Conservation (phyloP, 2,113 vertebrate genomes). For the Proterorhinus semilunaris region DNA sequence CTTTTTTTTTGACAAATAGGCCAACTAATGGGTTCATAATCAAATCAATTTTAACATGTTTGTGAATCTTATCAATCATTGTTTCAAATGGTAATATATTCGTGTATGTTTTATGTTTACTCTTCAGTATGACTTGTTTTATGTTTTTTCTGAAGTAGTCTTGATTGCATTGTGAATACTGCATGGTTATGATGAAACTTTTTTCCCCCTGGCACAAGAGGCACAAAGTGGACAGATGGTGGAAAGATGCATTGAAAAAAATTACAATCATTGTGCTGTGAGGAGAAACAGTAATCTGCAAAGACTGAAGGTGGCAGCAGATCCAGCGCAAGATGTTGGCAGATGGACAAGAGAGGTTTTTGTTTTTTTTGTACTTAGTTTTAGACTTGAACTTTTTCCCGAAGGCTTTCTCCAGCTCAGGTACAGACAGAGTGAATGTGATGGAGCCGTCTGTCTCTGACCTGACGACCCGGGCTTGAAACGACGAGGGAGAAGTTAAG, state of each 20-base stretch:
- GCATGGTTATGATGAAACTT: background rate
- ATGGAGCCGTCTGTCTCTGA: slow-evolving; percentile 78
- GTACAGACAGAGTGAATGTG: slow-evolving; percentile 78
- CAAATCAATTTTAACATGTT: too few relatives aligned
- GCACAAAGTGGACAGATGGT: background rate
- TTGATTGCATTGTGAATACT: too few relatives aligned
- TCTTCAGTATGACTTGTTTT: too few relatives aligned
- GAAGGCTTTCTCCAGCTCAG: slow-evolving; percentile 79
- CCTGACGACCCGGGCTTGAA: slow-evolving; percentile 75
- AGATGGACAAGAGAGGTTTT: slow-evolving; percentile 37
- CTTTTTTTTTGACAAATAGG: too few relatives aligned
- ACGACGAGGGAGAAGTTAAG: slow-evolving; percentile 44
- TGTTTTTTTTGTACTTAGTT: slow-evolving; percentile 76
- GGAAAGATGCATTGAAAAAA: slow-evolving; percentile 7
- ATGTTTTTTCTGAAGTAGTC: too few relatives aligned
- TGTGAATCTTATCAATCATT: too few relatives aligned
- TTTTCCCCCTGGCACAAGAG: background rate
- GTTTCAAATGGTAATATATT: too few relatives aligned
- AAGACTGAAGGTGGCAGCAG: slow-evolving; percentile 30
- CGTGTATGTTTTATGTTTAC: too few relatives aligned
- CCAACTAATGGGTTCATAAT: too few relatives aligned
- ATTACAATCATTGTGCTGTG: background rate
- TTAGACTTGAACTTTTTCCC: slow-evolving; percentile 81
- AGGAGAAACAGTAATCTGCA: slow-evolving; percentile 31
- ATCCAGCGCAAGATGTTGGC: slow-evolving; percentile 23